Conservation (phyloP, 2,888 invertebrate genomes). For the Ferrisia virgata region DNA sequence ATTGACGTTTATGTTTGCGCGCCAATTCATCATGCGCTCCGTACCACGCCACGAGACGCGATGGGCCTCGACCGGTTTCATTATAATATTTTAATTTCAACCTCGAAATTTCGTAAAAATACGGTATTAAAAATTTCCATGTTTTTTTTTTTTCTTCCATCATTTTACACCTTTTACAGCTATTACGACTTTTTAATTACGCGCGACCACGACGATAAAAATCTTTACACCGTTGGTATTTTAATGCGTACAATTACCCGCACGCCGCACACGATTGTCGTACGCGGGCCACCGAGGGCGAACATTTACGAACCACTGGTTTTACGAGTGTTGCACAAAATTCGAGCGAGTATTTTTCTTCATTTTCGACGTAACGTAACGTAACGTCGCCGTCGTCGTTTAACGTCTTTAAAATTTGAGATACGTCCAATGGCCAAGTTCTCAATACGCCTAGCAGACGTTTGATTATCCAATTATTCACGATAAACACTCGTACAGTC, state of each 20-base stretch:
- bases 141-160: too few relatives aligned
- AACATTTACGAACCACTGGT: background rate
- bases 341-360: background rate
- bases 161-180: background rate
- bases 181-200: background rate
- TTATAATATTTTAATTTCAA: background rate
- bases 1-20: constrained; percentile 7
- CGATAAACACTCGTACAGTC: background rate
- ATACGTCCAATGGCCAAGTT: background rate
- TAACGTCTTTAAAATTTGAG: background rate
- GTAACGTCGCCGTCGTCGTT: background rate
- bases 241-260: background rate
- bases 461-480: background rate
- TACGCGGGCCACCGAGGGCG: background rate
- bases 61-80: constrained; percentile 13
- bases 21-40: background rate
- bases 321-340: background rate
- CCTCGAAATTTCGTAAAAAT: constrained; percentile 23
- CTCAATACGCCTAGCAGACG: background rate
- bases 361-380: background rate
- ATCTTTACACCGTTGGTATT: background rate
- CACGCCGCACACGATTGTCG: background rate
- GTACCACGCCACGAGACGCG: background rate
- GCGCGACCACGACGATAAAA: background rate
- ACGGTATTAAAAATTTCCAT: constrained; percentile 19